Conservation (phyloP, 2,113 vertebrate genomes). For the Apodemus speciosus region DNA sequence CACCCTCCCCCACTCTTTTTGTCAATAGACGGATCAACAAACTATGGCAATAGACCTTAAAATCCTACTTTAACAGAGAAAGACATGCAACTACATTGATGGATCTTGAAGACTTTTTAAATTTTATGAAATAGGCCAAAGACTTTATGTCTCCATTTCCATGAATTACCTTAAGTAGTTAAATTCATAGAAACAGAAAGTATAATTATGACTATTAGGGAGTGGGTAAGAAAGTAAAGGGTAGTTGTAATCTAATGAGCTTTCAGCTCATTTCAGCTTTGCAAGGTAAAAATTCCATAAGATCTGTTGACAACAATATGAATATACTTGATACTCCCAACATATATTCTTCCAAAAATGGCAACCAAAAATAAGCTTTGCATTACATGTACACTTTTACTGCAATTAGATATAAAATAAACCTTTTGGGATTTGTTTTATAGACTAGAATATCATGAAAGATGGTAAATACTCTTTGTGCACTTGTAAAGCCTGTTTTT, state of each 20-base stretch:
- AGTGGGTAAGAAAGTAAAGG: neutral
- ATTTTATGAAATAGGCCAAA: slow-evolving; percentile 24
- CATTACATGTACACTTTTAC: neutral
- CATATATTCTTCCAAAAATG: neutral
- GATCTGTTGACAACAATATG: neutral
- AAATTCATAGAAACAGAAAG: slow-evolving; percentile 41
- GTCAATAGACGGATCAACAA: neutral
- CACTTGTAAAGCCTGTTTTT: slow-evolving; percentile 12
- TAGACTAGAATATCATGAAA: slow-evolving; percentile 34
- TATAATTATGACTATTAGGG: neutral
- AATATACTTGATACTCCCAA: slow-evolving; percentile 1
- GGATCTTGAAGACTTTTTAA: neutral
- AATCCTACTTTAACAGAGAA: slow-evolving; percentile 13
- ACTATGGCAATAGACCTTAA: neutral
- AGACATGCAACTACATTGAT: slow-evolving; percentile 15
- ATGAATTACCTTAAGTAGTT: slow-evolving; percentile 9
- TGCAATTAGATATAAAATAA: neutral
- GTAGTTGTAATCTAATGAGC: neutral
- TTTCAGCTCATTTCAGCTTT: slow-evolving; percentile 24
- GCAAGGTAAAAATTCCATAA: slow-evolving; percentile 9
- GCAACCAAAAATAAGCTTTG: neutral
- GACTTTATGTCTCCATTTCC: slow-evolving; percentile 16
- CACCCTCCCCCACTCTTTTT: neutral
- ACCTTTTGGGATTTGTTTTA: slow-evolving; percentile 16
- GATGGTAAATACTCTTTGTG: neutral